Conservation (phyloP, 1,140 invertebrate species). For the Calycopis cecrops region DNA sequence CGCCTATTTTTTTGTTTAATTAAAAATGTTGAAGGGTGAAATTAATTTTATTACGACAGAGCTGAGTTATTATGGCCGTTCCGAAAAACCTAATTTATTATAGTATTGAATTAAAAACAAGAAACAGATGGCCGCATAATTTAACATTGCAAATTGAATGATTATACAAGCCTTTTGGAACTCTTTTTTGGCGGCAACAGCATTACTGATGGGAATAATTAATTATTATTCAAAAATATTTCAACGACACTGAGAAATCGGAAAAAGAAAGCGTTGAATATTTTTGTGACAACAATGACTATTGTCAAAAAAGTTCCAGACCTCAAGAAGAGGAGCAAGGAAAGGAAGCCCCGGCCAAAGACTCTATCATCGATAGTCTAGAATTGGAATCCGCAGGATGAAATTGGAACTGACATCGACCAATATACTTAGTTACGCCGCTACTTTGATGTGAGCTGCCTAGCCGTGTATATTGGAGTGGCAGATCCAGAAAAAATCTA, state of each 20-base stretch:
- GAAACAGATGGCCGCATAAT: constrained; percentile 54
- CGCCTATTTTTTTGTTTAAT: constrained; percentile 11
- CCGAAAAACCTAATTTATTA: constrained; percentile 43
- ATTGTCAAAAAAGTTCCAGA: no score
- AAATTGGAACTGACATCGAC: no score
- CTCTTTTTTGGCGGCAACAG: constrained; percentile 51
- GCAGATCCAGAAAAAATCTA: no score
- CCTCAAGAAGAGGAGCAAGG: no score
- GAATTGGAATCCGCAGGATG: no score
- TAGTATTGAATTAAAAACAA: constrained; percentile 56
- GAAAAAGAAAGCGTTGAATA: constrained; percentile 20
- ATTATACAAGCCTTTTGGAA: constrained; percentile 60
- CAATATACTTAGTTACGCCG: no score
- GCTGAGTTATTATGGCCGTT: constrained; percentile 31
- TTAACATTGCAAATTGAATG: constrained; percentile 71
- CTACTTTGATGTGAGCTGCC: no score
- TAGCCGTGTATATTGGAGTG: no score
- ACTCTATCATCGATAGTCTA: no score
- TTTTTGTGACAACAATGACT: no score
- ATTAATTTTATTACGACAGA: constrained; percentile 20
- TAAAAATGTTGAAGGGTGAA: constrained; percentile 8
- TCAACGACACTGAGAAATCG: constrained; percentile 27
- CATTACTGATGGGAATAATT: constrained; percentile 43
- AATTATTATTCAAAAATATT: constrained; percentile 63
- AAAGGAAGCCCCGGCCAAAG: no score